Base-by-base conservation (phyloP, 2,113 vertebrate species). In the Odobenus rosmarus region DNA sequence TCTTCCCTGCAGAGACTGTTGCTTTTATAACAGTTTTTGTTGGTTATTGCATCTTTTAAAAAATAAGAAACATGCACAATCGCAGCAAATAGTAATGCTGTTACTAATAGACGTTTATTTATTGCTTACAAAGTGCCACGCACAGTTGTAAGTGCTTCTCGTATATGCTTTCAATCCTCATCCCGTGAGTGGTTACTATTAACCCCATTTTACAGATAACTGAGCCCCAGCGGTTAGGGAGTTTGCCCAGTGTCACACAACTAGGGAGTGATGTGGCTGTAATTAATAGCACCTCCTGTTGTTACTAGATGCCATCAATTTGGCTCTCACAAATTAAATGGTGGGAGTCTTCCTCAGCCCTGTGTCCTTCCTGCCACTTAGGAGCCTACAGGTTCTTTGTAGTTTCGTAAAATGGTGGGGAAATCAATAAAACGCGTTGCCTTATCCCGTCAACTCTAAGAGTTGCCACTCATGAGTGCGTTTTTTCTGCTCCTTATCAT, bases 41-140 rank as follows among this genome's bases (percentile, higher is more conserved):
- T 97, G 59, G 87, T 89, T 95, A 90, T 49, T 80, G 79, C 46
- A 24, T 88, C 84, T 93, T 94, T 95, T 92, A 53, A 71, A 92
- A 92, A 96, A 61, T 93, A 90, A 82, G 42, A 42, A 85, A 55
- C 18, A 24, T 64, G 23, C 12, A 42, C 26, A 23, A 0, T 86
- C 23, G 64, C 89, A 83, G 62, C 42, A 5, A 31, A 8, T 89
- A 31, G 88, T 90, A 79, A 28, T 16, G 31, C 0, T 67, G 19
- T 83, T 92, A 51, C 49, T 82, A 72, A 74, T 18, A 89, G 57
- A 59, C 36, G 26, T 76, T 76, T 93, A 81, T 92, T 82, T 92
- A 62, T 61, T 83, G 69, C 36, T 85, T 88, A 33, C 57, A n/a
- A 15, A 88, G 31, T 64, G 39, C 31, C 49, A 61, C 81, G 26